Percentiles rank a stretch among this genome's conserved stretches.
These are phyloP conservation scores for Pristionchus japonicus DNA, from an alignment of 2,888 invertebrate species.

Conservation along the genomic window DNA sequence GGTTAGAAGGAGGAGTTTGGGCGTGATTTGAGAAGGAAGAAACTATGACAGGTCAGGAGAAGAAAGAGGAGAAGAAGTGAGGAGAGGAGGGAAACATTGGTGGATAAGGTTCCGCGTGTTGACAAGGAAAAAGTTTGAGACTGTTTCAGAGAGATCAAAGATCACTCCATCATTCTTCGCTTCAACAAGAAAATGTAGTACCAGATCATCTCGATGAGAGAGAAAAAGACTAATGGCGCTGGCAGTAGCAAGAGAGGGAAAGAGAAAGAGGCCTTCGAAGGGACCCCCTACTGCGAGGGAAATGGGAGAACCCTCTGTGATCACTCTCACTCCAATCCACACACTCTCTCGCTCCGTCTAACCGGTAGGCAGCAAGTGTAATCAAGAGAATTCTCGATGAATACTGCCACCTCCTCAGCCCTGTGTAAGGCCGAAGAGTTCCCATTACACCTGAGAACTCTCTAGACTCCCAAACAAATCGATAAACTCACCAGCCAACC, in stretches of 20 bases:
- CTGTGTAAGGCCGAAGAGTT: background rate
- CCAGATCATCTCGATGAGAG: background rate
- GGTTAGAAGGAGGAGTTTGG: background rate
- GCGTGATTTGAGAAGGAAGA: slow-evolving; percentile 22
- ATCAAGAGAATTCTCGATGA: background rate
- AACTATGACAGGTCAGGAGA: background rate
- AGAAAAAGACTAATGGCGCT: background rate
- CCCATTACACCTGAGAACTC: background rate
- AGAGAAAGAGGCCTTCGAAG: background rate
- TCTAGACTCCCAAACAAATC: background rate
- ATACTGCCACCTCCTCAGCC: background rate
- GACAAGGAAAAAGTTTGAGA: background rate
- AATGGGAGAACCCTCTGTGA: background rate
- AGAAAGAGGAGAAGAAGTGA: background rate
- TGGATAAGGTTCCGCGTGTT: slow-evolving; percentile 1
- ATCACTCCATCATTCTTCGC: background rate
- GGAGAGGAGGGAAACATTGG: slow-evolving; percentile 14
- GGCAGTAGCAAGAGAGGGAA: background rate
- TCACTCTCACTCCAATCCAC: background rate
- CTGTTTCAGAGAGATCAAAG: background rate
- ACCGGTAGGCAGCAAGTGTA: background rate
- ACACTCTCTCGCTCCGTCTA: background rate
- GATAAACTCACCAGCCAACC: slow-evolving; percentile 56
- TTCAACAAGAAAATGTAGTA: background rate
- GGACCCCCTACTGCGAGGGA: background rate